phyloP scores from a whole-genome alignment of 2,797 vertebrate species.

The Chelon labrosus region DNA sequence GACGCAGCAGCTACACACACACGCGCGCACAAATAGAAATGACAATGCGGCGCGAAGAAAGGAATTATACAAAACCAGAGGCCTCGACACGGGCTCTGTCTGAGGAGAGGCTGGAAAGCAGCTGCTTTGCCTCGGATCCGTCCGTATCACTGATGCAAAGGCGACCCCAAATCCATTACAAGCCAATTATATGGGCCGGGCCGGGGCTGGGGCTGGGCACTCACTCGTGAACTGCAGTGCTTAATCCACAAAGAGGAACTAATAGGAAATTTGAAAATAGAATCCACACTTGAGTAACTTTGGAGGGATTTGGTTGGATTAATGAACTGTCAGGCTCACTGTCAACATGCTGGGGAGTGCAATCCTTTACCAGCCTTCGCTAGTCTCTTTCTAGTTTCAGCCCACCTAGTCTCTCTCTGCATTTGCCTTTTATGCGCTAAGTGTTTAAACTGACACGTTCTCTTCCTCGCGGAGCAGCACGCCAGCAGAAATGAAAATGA shows the following conservation, averaged over 20 bases:
- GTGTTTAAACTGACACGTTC: conserved; percentile 61
- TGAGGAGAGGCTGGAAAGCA: conserved; percentile 56
- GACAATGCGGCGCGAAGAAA: conserved; percentile 62
- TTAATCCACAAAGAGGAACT: conserved; percentile 87
- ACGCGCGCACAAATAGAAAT: conserved; percentile 61
- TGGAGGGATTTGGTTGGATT: conserved; percentile 86
- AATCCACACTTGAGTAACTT: conserved; percentile 86
- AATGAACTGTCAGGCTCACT: conserved; percentile 86
- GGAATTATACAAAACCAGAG: conserved; percentile 64
- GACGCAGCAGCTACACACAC: conserved; percentile 41
- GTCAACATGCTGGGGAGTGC: conserved; percentile 82
- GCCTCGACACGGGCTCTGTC: conserved; percentile 46
- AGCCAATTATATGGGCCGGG: conserved; percentile 83
- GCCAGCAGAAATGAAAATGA: conserved; percentile 56
- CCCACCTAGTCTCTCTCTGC: conserved; percentile 56
- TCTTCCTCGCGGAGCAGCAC: conserved; percentile 44
- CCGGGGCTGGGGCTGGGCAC: conserved; percentile 72
- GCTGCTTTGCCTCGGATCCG: conserved; percentile 71
- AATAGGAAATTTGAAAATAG: conserved; percentile 87
- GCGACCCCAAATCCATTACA: conserved; percentile 85
- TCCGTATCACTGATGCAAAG: conserved; percentile 81
- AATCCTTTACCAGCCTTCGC: conserved; percentile 78
- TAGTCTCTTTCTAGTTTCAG: conserved; percentile 63
- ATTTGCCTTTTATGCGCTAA: conserved; percentile 43
- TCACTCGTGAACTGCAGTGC: conserved; percentile 80